These are phyloP conservation scores for Anoplolepis gracilipes DNA, from an alignment of 1,140 invertebrate genomes.

Conservation along the genomic window DNA sequence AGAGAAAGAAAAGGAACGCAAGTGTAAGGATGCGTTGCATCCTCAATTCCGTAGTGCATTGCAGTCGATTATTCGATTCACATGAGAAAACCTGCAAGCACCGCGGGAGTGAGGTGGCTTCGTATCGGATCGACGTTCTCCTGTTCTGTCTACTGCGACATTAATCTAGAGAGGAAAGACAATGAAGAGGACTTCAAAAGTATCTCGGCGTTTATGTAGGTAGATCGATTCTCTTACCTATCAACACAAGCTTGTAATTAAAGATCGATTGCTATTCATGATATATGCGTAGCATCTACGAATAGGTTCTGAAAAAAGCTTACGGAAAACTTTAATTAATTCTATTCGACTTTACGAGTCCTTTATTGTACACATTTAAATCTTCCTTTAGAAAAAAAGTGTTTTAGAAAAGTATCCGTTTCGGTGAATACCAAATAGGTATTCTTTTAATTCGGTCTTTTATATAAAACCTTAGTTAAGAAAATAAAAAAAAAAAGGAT, in stretches of 20 bases:
- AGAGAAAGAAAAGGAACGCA: slow-evolving; percentile 1
- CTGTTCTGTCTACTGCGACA: slow-evolving; percentile 21
- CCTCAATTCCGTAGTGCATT: slow-evolving; percentile 98
- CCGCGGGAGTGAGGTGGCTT: slow-evolving; percentile 93
- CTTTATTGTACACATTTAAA: slow-evolving; percentile 11
- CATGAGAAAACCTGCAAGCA: slow-evolving; percentile 91
- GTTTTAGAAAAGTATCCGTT: neutral
- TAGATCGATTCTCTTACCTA: slow-evolving; percentile 13
- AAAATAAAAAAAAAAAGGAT: neutral
- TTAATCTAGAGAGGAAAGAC: slow-evolving; percentile 41
- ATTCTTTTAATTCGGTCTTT: neutral
- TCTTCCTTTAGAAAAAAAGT: no score
- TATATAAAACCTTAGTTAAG: neutral
- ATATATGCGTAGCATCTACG: neutral
- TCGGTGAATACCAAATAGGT: neutral
- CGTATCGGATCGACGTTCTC: slow-evolving; percentile 83
- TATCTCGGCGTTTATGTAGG: neutral
- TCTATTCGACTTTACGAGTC: neutral
- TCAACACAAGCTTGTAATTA: neutral
- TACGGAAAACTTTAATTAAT: neutral
- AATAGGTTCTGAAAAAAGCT: neutral
- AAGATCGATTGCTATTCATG: neutral
- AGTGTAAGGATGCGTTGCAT: slow-evolving; percentile 83
- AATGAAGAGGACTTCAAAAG: slow-evolving; percentile 38
- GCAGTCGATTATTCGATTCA: slow-evolving; percentile 91